phyloP scores from a whole-genome alignment of 2,113 vertebrate genomes.

The Alethe diademata region DNA sequence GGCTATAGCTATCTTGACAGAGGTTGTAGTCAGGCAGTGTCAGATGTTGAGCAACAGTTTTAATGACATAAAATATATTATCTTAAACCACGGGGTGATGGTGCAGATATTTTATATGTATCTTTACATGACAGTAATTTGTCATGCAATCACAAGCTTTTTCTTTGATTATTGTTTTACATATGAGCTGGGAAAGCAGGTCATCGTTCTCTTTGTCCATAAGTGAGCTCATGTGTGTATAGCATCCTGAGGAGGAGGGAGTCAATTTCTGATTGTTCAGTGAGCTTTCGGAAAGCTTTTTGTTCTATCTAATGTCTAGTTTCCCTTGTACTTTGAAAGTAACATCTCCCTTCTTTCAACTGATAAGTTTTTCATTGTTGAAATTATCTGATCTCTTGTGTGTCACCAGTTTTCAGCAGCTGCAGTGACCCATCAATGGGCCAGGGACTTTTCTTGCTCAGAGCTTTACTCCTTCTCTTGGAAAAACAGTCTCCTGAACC shows the following conservation, averaged over 20 bases:
- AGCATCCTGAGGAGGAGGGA: neutral
- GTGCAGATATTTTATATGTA: neutral
- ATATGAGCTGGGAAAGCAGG: neutral
- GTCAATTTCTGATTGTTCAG: neutral
- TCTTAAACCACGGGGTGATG: neutral
- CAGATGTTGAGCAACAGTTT: neutral
- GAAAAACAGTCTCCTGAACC: neutral
- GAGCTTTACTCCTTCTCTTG: neutral
- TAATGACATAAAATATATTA: neutral
- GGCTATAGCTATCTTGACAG: neutral
- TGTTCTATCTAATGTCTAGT: neutral
- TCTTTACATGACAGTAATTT: neutral
- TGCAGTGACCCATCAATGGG: neutral
- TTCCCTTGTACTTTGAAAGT: neutral
- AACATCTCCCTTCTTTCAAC: neutral
- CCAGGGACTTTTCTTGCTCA: neutral
- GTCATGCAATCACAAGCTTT: neutral
- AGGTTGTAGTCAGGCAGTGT: neutral
- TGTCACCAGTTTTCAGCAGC: neutral
- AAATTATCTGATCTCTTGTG: neutral
- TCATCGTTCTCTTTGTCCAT: neutral
- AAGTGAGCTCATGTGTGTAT: neutral
- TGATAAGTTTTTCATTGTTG: neutral
- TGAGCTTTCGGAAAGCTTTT: neutral
- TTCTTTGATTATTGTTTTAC: neutral